Base-by-base conservation (phyloP, 2,113 vertebrate genomes). In the Sprattus sprattus region DNA sequence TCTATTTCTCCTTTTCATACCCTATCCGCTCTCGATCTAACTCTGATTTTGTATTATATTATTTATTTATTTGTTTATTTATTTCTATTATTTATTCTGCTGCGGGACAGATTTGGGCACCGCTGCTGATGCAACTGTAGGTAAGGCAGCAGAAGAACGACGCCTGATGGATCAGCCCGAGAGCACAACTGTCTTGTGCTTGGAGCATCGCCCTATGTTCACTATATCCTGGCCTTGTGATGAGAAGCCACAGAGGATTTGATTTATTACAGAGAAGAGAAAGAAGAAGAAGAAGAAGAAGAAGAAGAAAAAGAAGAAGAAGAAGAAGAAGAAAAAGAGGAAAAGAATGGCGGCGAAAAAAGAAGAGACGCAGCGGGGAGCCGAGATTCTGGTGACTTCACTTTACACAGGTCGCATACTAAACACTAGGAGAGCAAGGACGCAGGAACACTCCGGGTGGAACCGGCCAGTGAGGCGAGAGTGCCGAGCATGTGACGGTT, bases 191-290 rank as follows among this genome's bases (percentile, higher is more conserved):
- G 44, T 18, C n/a, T 82, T 39, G 54, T 4, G 60, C 22, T 22
- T 7, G 5, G 22, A 64, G 60, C 60, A 20, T 1, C 22, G 22
- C n/a, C 22, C 60, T 9, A 4, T n/a, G 60, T 8, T 22, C 0
- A 22, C 60, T n/a, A 45, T 50, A 25, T 60, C 45, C 64, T 45
- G 39, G 39, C 39, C 39, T 39, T 39, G 39, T 39, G 39, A 82
- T 67, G 28, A 71, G 81, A 60, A 22, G 8, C 39, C 67, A 85
- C 85, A 54, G 49, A 86, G 28, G 5, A 80, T 64, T 44, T 85
- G 84, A 80, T 80, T 80, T 85, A 78, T 45, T 71, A 25, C 8
- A 32, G n/a, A 28, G 8, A 32, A 11, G 64, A 71, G n/a, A 25
- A 25, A 8, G 9, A 28, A 32, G 64, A 32, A 6, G 83, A 71